Base-by-base conservation (phyloP, 2,888 invertebrate species). In the Epinotia ramella region DNA sequence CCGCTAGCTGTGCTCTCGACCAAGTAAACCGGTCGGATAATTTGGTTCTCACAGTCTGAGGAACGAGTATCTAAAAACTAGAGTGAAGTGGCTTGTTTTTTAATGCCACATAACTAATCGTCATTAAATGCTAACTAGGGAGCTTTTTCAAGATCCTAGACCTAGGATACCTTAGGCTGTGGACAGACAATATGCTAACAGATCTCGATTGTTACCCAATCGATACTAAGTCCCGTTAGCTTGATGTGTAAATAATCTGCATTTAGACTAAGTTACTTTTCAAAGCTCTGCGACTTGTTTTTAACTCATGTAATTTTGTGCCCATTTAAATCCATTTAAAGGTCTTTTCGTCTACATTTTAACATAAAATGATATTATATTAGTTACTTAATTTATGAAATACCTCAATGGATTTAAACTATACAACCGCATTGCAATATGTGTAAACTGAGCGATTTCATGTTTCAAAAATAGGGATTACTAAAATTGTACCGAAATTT, bases 21-120 rank as follows among this genome's bases (percentile, higher is more conserved):
- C 81, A 80, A 80, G 78, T 73, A 77, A 89, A 86, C 85, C 83
- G 87, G 91, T 86, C 90, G 91, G 88, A 75, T 92, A 87, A 86
- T 84, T 90, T 82, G 88, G 94, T 93, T 94, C 94, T 94, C 94
- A 94, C 93, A 93, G 90, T 91, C 82, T 91, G 93, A 89, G 92
- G 90, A 93, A 94, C 93, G 89, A 91, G 89, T 92, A 87, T 91
- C 92, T 89, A 91, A 93, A 93, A 93, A 94, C 93, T 93, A 91
- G 94, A 93, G 93, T 94, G 91, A 89, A 91, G 89, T 92, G 89
- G 89, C 91, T 91, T 91, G 87, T 91, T 92, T 92, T 91, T 90
- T 87, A 89, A 91, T 90, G 89, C 89, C 89, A 90, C 92, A 88
- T 91, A 91, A 92, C 88, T 91, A 91, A 93, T 91, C 80, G 81